Conservation (phyloP, 2,888 invertebrate genomes). For the Orgyia antiqua region DNA sequence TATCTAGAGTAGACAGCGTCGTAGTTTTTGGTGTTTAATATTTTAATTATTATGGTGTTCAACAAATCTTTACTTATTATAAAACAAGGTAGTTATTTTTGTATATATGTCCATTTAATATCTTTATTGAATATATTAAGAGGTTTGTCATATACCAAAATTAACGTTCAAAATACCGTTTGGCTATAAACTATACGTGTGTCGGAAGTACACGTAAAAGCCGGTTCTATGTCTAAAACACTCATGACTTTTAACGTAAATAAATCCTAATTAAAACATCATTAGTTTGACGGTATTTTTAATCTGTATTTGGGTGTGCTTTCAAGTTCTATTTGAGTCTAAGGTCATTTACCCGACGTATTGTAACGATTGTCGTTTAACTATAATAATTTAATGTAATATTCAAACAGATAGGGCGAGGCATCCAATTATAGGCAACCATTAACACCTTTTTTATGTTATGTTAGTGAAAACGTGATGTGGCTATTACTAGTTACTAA, state of each 20-base stretch:
- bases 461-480: background rate
- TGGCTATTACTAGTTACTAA: background rate
- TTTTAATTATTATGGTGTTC: too few species aligned
- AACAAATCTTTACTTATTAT: too few species aligned
- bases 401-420: slow-evolving; percentile 8
- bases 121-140: too few species aligned
- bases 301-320: slow-evolving; percentile 18
- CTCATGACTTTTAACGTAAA: slow-evolving; percentile 12
- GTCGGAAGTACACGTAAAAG: slow-evolving; percentile 8
- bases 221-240: slow-evolving; percentile 10
- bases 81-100: too few species aligned
- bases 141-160: slow-evolving; percentile 3
- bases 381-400: slow-evolving; percentile 10
- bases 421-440: slow-evolving; percentile 7
- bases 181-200: too few species aligned
- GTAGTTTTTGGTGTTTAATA: too few species aligned
- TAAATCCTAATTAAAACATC: slow-evolving; percentile 28
- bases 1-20: too few species aligned
- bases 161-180: slow-evolving; percentile 4
- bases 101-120: too few species aligned
- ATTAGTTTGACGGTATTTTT: slow-evolving; percentile 23
- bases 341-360: slow-evolving; percentile 27
- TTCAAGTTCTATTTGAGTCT: slow-evolving; percentile 24
- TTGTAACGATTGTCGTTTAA: slow-evolving; percentile 15
- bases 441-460: slow-evolving; percentile 2